phyloP scores from a whole-genome alignment of 1,140 invertebrate genomes.

The Penaeus indicus region DNA sequence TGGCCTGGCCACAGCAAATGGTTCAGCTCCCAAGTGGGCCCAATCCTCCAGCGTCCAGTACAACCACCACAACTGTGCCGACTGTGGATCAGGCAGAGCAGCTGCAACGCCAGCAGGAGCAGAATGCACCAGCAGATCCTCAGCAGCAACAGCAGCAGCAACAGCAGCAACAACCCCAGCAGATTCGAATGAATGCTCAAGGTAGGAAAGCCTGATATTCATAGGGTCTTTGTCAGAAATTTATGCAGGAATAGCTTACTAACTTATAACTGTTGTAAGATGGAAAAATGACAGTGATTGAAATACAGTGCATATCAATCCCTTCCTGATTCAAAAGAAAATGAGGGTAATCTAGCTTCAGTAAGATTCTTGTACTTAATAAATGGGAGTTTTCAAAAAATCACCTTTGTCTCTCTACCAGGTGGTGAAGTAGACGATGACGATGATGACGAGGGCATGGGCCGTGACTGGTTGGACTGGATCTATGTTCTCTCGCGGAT shows the following conservation, averaged over 20 bases:
- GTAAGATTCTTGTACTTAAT: no score
- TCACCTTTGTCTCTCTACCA: background rate
- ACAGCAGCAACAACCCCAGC: conserved; percentile 32
- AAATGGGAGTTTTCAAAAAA: background rate
- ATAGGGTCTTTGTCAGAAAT: no score
- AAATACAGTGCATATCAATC: no score
- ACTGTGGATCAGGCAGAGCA: conserved; percentile 7
- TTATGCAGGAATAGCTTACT: background rate
- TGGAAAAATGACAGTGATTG: no score
- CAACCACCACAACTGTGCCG: background rate
- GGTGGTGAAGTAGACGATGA: conserved; percentile 50
- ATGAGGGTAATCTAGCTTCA: background rate
- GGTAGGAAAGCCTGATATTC: conserved; percentile 8
- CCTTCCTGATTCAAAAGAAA: background rate
- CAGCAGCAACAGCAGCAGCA: conserved; percentile 32
- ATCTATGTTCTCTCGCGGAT: conserved; percentile 51
- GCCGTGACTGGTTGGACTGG: conserved; percentile 55
- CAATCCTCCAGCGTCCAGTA: conserved; percentile 24
- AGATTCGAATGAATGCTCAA: conserved; percentile 57
- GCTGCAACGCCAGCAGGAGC: conserved; percentile 18
- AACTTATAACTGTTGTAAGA: background rate
- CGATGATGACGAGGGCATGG: conserved; percentile 46
- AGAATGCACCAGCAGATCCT: conserved; percentile 4
- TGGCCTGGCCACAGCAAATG: conserved; percentile 55
- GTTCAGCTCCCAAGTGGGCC: conserved; percentile 31